Evolutionary conservation across 2,113 vertebrate genomes (phyloP).

Genomic region (Natator depressus): DNA sequence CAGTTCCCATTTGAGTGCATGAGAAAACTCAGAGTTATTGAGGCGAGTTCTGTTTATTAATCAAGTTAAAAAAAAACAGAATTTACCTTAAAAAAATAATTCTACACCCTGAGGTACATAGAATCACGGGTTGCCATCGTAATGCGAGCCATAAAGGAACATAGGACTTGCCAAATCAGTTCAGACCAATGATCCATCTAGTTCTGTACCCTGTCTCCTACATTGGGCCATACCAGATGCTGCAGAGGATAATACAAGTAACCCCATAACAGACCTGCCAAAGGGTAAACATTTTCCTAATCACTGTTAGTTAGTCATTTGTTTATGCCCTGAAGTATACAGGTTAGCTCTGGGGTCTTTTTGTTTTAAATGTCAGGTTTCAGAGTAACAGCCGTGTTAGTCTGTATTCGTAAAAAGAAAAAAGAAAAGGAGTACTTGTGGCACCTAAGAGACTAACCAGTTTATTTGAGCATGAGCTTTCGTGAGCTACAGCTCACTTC

Average conservation of each 20-base stretch:
- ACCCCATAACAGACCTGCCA: neutral
- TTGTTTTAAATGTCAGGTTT: neutral
- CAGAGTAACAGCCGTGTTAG: too few species aligned
- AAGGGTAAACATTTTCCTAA: neutral
- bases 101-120: neutral
- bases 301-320: neutral
- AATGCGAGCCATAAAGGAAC: constrained; percentile 22
- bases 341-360: neutral
- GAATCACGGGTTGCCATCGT: neutral
- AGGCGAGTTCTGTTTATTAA: neutral
- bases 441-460: too few species aligned
- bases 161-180: neutral
- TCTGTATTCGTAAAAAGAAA: too few species aligned
- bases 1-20: neutral
- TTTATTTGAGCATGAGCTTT: too few species aligned
- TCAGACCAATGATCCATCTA: rapidly evolving
- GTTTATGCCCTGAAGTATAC: neutral
- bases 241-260: neutral
- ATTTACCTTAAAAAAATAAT: neutral
- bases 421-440: too few species aligned
- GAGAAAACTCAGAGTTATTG: neutral
- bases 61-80: rapidly evolving
- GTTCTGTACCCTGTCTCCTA: neutral
- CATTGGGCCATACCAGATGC: neutral
- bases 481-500: too few species aligned